Evolutionary conservation across 2,113 vertebrate genomes (phyloP).

Genomic region (Megaceryle torquata): DNA sequence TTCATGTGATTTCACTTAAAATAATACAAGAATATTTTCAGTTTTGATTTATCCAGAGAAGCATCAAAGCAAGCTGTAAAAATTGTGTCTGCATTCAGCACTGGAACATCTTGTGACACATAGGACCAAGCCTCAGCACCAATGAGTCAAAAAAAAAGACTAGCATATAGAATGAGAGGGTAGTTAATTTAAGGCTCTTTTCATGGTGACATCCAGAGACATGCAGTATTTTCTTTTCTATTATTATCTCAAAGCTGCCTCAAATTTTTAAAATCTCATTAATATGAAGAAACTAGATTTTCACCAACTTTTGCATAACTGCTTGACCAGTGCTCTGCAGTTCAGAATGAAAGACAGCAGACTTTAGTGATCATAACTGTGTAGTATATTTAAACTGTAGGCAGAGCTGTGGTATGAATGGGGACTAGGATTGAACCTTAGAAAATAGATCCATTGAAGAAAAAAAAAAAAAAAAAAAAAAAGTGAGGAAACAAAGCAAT

Average conservation of each 20-base stretch:
- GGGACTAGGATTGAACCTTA: background rate
- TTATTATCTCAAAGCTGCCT: background rate
- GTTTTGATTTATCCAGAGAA: background rate
- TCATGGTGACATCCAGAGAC: background rate
- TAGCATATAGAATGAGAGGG: background rate
- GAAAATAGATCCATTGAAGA: conserved; percentile 9
- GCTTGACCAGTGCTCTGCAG: background rate
- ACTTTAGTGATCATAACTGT: background rate
- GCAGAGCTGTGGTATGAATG: background rate
- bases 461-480: background rate
- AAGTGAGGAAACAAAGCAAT: conserved; percentile 26
- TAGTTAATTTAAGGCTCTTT: background rate
- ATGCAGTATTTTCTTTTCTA: background rate
- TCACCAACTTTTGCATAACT: background rate
- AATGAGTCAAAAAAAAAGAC: background rate
- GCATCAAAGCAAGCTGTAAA: background rate
- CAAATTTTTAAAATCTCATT: background rate
- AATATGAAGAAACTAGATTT: background rate
- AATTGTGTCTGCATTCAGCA: background rate
- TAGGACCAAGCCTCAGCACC: background rate
- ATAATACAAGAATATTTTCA: background rate
- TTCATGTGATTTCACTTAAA: background rate
- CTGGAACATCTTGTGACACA: background rate
- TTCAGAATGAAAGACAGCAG: background rate
- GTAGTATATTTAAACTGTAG: background rate